A percentile compares a stretch with the other conserved stretches of the same genome.
phyloP scores from a whole-genome alignment of 30 jellyfish, hydroid and myxozoan species.

The Mastigias papua region DNA sequence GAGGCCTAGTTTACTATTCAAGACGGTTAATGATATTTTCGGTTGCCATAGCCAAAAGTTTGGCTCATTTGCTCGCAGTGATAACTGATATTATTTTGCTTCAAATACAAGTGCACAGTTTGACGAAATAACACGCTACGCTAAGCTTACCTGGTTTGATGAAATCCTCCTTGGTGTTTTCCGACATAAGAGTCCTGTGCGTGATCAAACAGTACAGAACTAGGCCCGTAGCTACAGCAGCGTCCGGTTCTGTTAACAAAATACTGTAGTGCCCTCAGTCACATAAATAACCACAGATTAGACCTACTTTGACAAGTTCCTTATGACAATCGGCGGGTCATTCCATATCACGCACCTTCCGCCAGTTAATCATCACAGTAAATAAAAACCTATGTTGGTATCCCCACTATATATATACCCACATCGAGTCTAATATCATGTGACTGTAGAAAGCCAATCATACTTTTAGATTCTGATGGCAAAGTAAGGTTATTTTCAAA shows the following conservation, averaged over 20 bases:
- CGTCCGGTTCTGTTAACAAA: neutral
- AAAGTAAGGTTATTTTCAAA: neutral
- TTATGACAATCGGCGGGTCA: neutral
- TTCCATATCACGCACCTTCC: neutral
- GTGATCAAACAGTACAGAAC: constrained; percentile 3
- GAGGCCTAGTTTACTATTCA: too few species aligned
- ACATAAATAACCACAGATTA: constrained; percentile 5
- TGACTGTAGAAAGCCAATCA: constrained; percentile 7
- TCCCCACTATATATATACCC: constrained; percentile 7
- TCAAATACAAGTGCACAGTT: neutral
- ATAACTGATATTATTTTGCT: neutral
- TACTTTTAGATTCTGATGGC: neutral
- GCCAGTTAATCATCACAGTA: neutral
- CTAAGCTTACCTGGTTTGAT: constrained; percentile 4
- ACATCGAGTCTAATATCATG: neutral
- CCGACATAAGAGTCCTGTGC: constrained; percentile 14
- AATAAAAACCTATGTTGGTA: neutral
- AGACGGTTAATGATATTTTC: too few species aligned
- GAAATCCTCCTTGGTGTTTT: neutral
- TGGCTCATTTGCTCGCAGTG: neutral
- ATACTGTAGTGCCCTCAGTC: neutral
- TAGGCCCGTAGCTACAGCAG: neutral
- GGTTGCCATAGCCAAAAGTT: too few species aligned
- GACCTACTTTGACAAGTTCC: neutral
- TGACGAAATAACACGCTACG: neutral